A percentile compares a stretch with the other conserved stretches of the same genome.
phyloP scores from a whole-genome alignment of 2,797 vertebrate species.

The Rhyacichthys aspro region DNA sequence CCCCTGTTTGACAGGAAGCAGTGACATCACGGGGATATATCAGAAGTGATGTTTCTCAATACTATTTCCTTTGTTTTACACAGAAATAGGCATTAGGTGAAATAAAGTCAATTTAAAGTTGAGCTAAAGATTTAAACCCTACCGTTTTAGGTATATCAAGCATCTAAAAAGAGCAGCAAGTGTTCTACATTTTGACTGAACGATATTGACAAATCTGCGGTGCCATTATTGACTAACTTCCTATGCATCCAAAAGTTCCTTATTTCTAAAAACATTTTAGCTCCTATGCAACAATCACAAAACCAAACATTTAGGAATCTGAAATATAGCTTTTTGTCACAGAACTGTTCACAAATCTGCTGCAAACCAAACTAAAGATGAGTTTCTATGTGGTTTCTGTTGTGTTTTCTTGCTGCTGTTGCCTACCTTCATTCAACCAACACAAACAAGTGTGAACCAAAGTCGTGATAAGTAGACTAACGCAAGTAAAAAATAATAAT shows the following conservation, averaged over 20 bases:
- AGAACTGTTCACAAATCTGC: too few relatives aligned
- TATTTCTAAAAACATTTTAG: constrained; percentile 28
- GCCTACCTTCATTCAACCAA: constrained; percentile 13
- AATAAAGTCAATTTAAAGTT: neutral
- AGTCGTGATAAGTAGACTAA: neutral
- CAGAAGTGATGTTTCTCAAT: constrained; percentile 1
- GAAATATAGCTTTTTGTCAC: too few relatives aligned
- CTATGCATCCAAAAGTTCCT: constrained; percentile 62
- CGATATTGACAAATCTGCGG: constrained; percentile 60
- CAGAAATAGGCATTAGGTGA: neutral
- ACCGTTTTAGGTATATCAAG: neutral
- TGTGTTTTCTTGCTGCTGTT: constrained; percentile 5
- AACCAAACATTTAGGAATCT: neutral
- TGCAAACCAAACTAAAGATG: too few relatives aligned
- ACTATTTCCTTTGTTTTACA: neutral
- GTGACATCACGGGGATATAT: constrained; percentile 44
- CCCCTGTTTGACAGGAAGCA: constrained; percentile 34
- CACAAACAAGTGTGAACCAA: neutral
- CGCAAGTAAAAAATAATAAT: neutral
- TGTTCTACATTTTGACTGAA: neutral
- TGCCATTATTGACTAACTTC: constrained; percentile 72
- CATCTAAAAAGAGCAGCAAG: too few relatives aligned
- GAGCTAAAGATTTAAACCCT: neutral
- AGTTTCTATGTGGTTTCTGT: constrained; percentile 3
- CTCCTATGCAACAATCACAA: neutral